These are phyloP conservation scores for Metridium senile DNA, from an alignment of 92 coral and sea anemone species.

Conservation along the genomic window DNA sequence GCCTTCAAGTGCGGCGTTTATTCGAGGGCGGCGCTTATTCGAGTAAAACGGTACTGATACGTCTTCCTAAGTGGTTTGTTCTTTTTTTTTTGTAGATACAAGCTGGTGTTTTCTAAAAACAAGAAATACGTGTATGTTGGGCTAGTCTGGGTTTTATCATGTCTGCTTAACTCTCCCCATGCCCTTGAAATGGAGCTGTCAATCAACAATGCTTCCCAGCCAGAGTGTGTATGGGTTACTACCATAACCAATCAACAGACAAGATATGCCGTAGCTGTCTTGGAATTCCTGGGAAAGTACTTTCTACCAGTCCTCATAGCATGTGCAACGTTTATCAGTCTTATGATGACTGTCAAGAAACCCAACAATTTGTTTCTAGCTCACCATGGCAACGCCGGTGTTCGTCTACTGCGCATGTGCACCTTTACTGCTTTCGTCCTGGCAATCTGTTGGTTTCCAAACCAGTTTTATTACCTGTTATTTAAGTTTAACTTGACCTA, in stretches of 20 bases:
- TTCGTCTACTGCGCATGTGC: conserved; percentile 86
- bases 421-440: conserved; percentile 70
- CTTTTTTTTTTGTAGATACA: conserved; percentile 48
- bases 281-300: conserved; percentile 77
- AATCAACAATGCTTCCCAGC: conserved; percentile 25
- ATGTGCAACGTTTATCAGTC: conserved; percentile 62
- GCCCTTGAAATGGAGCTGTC: conserved; percentile 74
- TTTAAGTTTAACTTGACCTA: conserved; percentile 64
- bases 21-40: conserved; percentile 63
- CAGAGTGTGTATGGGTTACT: conserved; percentile 72
- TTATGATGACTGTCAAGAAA: conserved; percentile 50
- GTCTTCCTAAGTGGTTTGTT: neutral
- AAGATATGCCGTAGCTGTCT: conserved; percentile 70
- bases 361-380: conserved; percentile 70
- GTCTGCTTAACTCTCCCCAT: conserved; percentile 85
- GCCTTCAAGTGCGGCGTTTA: conserved; percentile 54
- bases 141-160: conserved; percentile 65
- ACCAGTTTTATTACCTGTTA: conserved; percentile 76
- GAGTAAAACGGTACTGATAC: no score
- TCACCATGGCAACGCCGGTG: conserved; percentile 77
- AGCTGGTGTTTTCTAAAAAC: conserved; percentile 52
- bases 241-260: conserved; percentile 50
- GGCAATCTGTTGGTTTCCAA: conserved; percentile 87
- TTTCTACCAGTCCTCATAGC: conserved; percentile 68
- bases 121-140: conserved; percentile 60